phyloP scores from a whole-genome alignment of 2,113 vertebrate genomes.

The Gavia stellata region DNA sequence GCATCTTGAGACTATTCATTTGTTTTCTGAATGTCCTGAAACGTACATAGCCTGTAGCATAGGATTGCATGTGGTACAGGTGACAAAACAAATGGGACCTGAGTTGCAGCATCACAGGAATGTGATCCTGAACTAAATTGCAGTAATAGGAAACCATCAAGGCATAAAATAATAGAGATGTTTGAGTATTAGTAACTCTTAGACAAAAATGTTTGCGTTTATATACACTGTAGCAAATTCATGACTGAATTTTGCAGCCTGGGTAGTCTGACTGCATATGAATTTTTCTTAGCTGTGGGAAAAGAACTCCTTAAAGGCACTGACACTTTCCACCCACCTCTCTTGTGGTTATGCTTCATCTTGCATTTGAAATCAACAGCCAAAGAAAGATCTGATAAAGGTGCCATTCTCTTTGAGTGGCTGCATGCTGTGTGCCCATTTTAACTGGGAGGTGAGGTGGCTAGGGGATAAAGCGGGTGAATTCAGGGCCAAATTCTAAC shows the following conservation, averaged over 20 bases:
- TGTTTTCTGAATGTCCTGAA: background rate
- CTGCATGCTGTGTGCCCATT: background rate
- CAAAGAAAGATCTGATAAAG: background rate
- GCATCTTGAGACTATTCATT: background rate
- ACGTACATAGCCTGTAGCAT: accelerated
- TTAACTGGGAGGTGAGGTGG: background rate
- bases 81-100: background rate
- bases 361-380: conserved; percentile 3
- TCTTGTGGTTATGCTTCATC: background rate
- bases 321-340: background rate
- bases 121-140: background rate
- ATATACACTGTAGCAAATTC: background rate
- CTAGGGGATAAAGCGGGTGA: background rate
- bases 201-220: background rate
- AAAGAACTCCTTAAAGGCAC: background rate
- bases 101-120: background rate
- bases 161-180: background rate
- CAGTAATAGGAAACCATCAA: background rate
- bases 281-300: background rate
- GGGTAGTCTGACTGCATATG: background rate
- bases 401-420: background rate
- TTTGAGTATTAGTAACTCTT: background rate
- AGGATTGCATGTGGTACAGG: background rate
- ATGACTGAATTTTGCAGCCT: background rate
- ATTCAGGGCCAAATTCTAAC: background rate